These are phyloP conservation scores for Thunnus maccoyii DNA, from an alignment of 2,113 vertebrate genomes.

Conservation along the genomic window DNA sequence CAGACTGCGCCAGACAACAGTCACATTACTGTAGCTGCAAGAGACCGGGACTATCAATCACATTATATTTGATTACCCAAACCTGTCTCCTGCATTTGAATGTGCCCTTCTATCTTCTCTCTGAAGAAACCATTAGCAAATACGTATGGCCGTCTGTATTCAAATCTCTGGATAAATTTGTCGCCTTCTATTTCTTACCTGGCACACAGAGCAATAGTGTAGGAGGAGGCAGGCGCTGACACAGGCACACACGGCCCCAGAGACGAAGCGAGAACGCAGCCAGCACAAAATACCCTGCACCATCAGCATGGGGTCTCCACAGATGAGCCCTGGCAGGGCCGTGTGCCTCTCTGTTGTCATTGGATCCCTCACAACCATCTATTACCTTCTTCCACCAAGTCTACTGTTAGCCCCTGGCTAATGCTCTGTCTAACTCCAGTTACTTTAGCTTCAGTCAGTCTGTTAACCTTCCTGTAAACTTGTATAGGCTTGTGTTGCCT, in stretches of 20 bases:
- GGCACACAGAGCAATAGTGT: conserved; percentile 56
- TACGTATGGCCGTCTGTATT: neutral
- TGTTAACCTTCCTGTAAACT: conserved; percentile 15
- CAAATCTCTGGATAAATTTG: neutral
- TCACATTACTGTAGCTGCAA: neutral
- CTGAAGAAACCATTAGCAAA: neutral
- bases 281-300: conserved; percentile 45
- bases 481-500: conserved; percentile 13
- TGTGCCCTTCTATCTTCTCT: neutral
- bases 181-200: conserved; percentile 58
- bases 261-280: conserved; percentile 53
- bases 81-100: conserved; percentile 1
- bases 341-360: conserved; percentile 1
- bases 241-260: conserved; percentile 42
- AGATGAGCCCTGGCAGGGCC: neutral
- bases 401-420: neutral
- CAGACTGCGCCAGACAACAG: neutral
- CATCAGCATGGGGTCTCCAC: conserved; percentile 40
- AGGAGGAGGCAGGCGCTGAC: conserved; percentile 55
- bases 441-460: neutral
- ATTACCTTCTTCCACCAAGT: neutral
- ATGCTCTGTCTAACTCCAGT: neutral
- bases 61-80: conserved; percentile 24
- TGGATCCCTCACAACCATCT: conserved; percentile 28
- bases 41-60: neutral